Conservation (phyloP, 2,113 vertebrate genomes). For the Upupa epops region DNA sequence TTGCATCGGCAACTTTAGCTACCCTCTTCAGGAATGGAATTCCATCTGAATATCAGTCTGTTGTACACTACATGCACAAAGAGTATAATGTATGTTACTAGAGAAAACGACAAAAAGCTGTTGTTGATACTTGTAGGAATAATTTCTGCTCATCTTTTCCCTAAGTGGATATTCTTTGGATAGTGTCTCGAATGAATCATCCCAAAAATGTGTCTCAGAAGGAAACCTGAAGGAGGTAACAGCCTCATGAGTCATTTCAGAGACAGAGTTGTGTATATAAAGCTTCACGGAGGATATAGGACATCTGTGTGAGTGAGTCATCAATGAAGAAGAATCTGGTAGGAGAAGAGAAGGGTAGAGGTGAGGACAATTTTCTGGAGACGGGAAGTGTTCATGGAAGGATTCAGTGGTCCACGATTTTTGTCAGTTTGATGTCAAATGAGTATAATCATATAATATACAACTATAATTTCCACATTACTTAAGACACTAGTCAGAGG, state of each 20-base stretch:
- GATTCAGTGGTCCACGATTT: neutral
- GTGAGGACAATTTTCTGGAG: neutral
- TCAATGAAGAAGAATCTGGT: neutral
- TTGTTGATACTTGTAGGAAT: neutral
- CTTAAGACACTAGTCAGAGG: neutral
- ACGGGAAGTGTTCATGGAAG: rapidly evolving
- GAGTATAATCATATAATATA: neutral
- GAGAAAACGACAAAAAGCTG: neutral
- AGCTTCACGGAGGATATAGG: rapidly evolving
- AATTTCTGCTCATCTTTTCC: neutral
- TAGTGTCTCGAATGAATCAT: neutral
- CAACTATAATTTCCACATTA: neutral
- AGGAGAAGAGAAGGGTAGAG: neutral
- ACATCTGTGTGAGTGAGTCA: rapidly evolving
- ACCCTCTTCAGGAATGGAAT: neutral
- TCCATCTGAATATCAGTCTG: neutral
- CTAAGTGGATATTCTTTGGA: neutral
- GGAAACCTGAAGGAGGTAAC: neutral
- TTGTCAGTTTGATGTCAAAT: neutral
- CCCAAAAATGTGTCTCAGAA: neutral
- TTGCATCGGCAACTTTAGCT: neutral
- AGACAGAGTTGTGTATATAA: rapidly evolving
- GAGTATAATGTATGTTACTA: neutral
- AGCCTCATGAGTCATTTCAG: neutral
- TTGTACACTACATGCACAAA: neutral